These are phyloP conservation scores for Empidonax traillii DNA, from an alignment of 2,113 vertebrate species.

Conservation along the genomic window DNA sequence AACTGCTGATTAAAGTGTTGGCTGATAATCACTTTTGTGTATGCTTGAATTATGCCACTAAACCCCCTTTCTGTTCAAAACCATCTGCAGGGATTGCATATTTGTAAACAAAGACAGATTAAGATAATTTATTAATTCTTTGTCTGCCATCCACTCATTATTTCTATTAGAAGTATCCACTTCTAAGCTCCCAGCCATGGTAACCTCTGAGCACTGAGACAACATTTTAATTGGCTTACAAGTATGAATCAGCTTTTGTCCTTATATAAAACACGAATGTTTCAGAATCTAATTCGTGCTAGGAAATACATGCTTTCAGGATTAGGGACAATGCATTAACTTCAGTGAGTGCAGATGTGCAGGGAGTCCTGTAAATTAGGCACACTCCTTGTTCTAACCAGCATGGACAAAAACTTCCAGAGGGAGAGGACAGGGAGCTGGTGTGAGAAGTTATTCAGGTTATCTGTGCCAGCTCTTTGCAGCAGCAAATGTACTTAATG, in stretches of 20 bases:
- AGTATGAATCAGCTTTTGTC: constrained; percentile 15
- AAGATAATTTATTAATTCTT: constrained; percentile 63
- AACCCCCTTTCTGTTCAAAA: constrained; percentile 43
- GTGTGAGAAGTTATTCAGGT: background rate
- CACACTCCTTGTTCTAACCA: background rate
- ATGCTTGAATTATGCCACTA: constrained; percentile 36
- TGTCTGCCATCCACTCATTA: constrained; percentile 46
- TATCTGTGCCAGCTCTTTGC: background rate
- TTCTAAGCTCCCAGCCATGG: constrained; percentile 29
- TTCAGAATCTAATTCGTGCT: constrained; percentile 36
- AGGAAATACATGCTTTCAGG: background rate
- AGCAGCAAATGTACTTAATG: background rate
- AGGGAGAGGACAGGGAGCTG: background rate
- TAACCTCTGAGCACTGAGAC: constrained; percentile 45
- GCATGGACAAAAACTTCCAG: background rate
- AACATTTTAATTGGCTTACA: constrained; percentile 60
- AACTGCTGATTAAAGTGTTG: constrained; percentile 23
- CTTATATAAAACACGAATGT: background rate
- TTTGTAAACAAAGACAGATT: constrained; percentile 62
- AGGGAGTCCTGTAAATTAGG: constrained; percentile 18
- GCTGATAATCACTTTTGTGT: constrained; percentile 28
- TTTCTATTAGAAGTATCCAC: constrained; percentile 25
- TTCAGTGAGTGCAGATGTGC: background rate
- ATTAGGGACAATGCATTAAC: background rate
- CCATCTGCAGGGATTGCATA: constrained; percentile 33